Base-by-base conservation (phyloP, 2,113 vertebrate species). In the Pholis gunnellus region DNA sequence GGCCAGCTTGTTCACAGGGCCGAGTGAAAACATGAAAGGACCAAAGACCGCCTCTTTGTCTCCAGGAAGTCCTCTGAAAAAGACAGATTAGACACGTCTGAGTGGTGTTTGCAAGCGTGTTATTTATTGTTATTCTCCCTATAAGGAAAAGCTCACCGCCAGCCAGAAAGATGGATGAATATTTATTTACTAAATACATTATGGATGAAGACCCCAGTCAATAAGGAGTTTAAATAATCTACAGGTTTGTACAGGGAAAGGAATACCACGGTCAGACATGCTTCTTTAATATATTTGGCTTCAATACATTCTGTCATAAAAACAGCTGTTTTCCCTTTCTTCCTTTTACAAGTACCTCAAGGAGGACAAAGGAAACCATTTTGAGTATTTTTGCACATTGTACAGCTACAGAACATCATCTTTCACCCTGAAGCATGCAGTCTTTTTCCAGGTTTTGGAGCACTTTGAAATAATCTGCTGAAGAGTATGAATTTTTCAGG, bases 131-230 rank as follows among this genome's bases (percentile, higher is more conserved):
- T 74, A 42, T 64, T 64, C 68, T 15, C 11, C 48, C 54, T 54
- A 29, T 27, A 3, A 46, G 57, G 36, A 63, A 38, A 64, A 72
- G 8, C 66, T 66, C 2, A 1, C 71, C 2, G 4, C 15, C 7
- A 31, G 27, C 54, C 36, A 67, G 54, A 25, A 38, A 80, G 29
- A 13, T 75, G 48, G 44, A 31, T 25, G 11, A 80, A 76, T 85
- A 83, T 85, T 76, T 79, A 85, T 87, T 83, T 44, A 63, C 74
- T 6, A 31, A 66, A 81, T 91, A 72, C 85, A 89, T 91, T 85
- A 85, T 83, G 73, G 34, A 87, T 87, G 56, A 87, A 56, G 61
- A 72, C 29, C 48, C 9, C 72, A 65, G 61, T 78, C 80, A 72
- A 78, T 86, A 79, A 25, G 38, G 40, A 63, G 13, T n/a, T 70